Evolutionary conservation across 2,888 invertebrate species (phyloP).

Genomic region (Ariolimax columbianus): DNA sequence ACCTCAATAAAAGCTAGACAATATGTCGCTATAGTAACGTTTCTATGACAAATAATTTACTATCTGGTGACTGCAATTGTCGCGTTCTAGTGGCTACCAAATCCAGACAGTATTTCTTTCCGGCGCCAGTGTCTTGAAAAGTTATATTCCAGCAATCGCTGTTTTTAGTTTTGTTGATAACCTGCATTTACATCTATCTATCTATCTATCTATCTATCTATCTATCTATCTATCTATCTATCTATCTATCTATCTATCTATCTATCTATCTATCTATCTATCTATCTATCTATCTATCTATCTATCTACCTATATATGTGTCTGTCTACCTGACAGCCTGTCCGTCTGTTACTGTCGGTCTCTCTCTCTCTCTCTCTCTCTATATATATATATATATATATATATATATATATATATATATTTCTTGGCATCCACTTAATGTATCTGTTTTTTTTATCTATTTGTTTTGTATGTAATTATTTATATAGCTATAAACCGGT

Average conservation of each 20-base stretch:
- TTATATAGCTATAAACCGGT: too few species aligned
- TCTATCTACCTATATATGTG: slow-evolving; percentile 22
- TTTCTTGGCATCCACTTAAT: too few species aligned
- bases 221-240: slow-evolving; percentile 19
- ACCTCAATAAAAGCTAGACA: slow-evolving; percentile 25
- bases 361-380: too few species aligned
- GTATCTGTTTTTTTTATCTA: too few species aligned
- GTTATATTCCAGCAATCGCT: background rate
- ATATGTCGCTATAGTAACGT: slow-evolving; percentile 35
- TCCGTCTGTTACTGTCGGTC: too few species aligned
- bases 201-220: background rate
- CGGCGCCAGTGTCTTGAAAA: background rate
- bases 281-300: background rate
- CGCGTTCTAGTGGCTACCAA: background rate
- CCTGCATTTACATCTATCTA: background rate
- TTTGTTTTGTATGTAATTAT: too few species aligned
- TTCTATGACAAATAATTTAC: slow-evolving; percentile 14
- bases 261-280: slow-evolving; percentile 7
- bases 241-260: slow-evolving; percentile 11
- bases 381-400: too few species aligned
- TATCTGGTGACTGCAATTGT: background rate
- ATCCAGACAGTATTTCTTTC: background rate
- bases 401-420: too few species aligned
- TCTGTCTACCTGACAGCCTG: too few species aligned
- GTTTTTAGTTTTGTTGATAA: background rate